Evolutionary conservation across 2,888 invertebrate genomes (phyloP).

Genomic region (Stenchaetothrips biformis): DNA sequence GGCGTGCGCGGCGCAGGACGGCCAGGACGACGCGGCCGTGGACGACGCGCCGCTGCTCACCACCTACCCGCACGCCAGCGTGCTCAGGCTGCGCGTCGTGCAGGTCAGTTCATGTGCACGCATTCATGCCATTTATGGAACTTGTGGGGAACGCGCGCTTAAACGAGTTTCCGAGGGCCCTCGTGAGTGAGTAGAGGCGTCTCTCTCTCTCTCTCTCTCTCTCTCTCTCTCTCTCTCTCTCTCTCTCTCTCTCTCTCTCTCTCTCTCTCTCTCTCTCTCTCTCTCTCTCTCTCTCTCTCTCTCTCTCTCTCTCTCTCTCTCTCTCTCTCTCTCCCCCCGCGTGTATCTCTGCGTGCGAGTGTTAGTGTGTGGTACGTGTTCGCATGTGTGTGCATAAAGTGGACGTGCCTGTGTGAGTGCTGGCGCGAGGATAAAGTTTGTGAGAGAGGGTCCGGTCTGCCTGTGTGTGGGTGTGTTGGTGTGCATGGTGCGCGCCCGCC

Average conservation of each 20-base stretch:
- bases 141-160: not conserved
- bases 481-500: no score
- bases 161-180: not conserved
- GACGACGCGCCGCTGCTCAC: slow-evolving; percentile 10
- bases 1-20: no score
- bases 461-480: not conserved
- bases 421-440: not conserved
- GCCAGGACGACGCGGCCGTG: no score
- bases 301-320: no score
- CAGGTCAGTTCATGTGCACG: slow-evolving; percentile 35
- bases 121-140: not conserved
- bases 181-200: not conserved
- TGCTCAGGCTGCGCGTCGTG: slow-evolving; percentile 41
- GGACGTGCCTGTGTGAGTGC: not conserved
- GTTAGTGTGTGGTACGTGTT: no score
- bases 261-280: no score
- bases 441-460: not conserved
- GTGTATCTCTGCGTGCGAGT: no score
- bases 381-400: not conserved
- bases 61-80: slow-evolving; percentile 45
- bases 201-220: no score
- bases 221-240: no score
- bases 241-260: no score
- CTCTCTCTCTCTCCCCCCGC: no score
- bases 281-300: no score